phyloP scores from a whole-genome alignment of 2,797 vertebrate species.

The Ataeniobius toweri region DNA sequence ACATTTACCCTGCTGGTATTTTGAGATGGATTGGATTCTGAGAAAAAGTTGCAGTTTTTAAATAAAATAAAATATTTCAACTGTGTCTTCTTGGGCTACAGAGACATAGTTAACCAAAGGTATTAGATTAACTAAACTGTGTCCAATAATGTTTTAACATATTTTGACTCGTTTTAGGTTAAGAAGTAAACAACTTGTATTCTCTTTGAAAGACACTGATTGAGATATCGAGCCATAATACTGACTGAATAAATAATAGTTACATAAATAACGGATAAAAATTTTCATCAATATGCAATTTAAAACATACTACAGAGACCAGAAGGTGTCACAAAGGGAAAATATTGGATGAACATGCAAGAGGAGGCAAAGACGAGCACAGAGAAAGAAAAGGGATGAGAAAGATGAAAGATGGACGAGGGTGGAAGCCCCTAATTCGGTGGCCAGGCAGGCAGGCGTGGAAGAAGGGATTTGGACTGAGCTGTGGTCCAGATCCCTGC shows the following conservation, averaged over 20 bases:
- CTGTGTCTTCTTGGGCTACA: slow-evolving; percentile 31
- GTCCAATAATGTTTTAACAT: not conserved
- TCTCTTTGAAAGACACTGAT: not conserved
- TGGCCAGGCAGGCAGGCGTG: slow-evolving; percentile 69
- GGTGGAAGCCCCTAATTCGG: slow-evolving; percentile 52
- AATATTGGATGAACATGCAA: slow-evolving; percentile 19
- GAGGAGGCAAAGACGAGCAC: slow-evolving; percentile 30
- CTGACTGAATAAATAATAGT: slow-evolving; percentile 8
- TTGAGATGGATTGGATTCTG: slow-evolving; percentile 61
- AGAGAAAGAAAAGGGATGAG: slow-evolving; percentile 42
- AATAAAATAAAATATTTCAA: slow-evolving; percentile 35
- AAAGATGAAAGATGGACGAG: slow-evolving; percentile 59
- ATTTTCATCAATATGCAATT: not conserved
- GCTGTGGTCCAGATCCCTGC: slow-evolving; percentile 75
- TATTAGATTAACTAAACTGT: not conserved
- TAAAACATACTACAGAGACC: slow-evolving; percentile 7
- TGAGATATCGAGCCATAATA: slow-evolving; percentile 35
- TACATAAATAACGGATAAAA: slow-evolving; percentile 26
- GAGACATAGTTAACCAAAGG: slow-evolving; percentile 11
- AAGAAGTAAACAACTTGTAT: slow-evolving; percentile 16
- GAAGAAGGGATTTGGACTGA: slow-evolving; percentile 75
- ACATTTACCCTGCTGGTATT: slow-evolving; percentile 57
- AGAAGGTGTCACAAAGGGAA: slow-evolving; percentile 26
- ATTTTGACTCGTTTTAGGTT: not conserved
- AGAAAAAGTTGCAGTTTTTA: slow-evolving; percentile 55